These are phyloP conservation scores for Nylanderia fulva DNA, from an alignment of 1,140 invertebrate genomes.

Conservation along the genomic window DNA sequence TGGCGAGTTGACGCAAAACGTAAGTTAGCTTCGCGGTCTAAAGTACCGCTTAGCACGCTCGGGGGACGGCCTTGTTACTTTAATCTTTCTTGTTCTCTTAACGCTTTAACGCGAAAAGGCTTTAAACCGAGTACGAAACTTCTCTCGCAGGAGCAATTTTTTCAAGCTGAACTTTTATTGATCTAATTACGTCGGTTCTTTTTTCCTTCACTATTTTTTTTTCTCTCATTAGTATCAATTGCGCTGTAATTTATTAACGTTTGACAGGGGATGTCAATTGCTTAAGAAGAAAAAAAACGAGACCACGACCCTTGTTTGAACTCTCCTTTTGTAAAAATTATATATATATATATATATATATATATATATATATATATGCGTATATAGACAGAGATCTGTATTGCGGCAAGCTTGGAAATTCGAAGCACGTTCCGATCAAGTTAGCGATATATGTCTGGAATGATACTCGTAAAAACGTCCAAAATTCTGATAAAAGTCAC, in stretches of 20 bases:
- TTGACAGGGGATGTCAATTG: background rate
- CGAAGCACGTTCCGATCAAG: slow-evolving; percentile 43
- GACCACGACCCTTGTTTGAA: background rate
- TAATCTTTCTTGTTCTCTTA: slow-evolving; percentile 50
- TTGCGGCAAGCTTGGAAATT: slow-evolving; percentile 46
- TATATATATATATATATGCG: slow-evolving; percentile 44
- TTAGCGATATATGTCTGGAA: slow-evolving; percentile 32
- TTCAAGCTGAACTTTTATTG: slow-evolving; percentile 30
- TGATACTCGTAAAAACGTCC: slow-evolving; percentile 1
- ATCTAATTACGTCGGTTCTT: slow-evolving; percentile 42
- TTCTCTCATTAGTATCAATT: background rate
- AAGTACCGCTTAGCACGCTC: slow-evolving; percentile 54
- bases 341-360: slow-evolving; percentile 37
- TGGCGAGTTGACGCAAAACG: slow-evolving; percentile 29
- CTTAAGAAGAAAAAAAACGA: background rate
- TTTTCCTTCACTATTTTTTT: background rate
- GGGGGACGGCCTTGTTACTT: slow-evolving; percentile 20
- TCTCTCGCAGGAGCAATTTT: slow-evolving; percentile 23
- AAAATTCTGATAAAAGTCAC: slow-evolving; percentile 14
- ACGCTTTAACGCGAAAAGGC: slow-evolving; percentile 4
- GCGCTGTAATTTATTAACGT: slow-evolving; percentile 20
- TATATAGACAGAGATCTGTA: slow-evolving; percentile 28
- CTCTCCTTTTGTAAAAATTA: slow-evolving; percentile 32
- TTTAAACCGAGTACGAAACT: slow-evolving; percentile 28
- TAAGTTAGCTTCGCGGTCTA: slow-evolving; percentile 31